Evolutionary conservation across 1,140 invertebrate species (phyloP).

Genomic region (Anthonomus grandis): DNA sequence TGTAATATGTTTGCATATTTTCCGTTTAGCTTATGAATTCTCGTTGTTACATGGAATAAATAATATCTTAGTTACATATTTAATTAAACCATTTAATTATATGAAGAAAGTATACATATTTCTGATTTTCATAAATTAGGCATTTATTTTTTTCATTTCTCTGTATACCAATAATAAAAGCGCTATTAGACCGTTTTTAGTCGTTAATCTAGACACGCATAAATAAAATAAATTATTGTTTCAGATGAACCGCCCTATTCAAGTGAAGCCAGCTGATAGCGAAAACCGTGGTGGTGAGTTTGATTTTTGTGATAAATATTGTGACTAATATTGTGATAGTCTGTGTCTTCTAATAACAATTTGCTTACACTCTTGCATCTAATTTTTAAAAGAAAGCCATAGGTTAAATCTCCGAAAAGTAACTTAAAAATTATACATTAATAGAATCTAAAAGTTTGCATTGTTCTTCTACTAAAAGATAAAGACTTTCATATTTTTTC

Average conservation of each 20-base stretch:
- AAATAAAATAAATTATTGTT: constrained; percentile 52
- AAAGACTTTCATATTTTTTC: too few species aligned
- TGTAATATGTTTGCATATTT: neutral
- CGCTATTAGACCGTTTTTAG: neutral
- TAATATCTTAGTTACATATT: too few species aligned
- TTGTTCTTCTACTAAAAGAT: constrained; percentile 1
- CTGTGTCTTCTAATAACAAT: too few species aligned
- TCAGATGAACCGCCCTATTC: constrained; percentile 99
- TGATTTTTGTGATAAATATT: constrained; percentile 17
- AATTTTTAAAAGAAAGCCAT: too few species aligned
- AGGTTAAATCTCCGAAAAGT: too few species aligned
- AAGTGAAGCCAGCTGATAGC: constrained; percentile 98
- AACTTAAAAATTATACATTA: neutral
- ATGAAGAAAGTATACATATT: neutral
- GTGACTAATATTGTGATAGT: constrained; percentile 9
- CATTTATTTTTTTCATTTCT: neutral
- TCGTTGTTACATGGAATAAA: neutral
- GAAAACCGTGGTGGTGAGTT: constrained; percentile 95
- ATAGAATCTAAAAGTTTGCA: constrained; percentile 25
- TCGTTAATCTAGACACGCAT: too few species aligned
- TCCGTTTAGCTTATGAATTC: neutral
- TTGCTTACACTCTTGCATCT: too few species aligned
- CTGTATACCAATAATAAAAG: too few species aligned
- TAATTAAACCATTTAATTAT: neutral
- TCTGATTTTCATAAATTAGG: neutral